Evolutionary conservation across 2,888 invertebrate genomes (phyloP).

Genomic region (Clepsis dumicolana): DNA sequence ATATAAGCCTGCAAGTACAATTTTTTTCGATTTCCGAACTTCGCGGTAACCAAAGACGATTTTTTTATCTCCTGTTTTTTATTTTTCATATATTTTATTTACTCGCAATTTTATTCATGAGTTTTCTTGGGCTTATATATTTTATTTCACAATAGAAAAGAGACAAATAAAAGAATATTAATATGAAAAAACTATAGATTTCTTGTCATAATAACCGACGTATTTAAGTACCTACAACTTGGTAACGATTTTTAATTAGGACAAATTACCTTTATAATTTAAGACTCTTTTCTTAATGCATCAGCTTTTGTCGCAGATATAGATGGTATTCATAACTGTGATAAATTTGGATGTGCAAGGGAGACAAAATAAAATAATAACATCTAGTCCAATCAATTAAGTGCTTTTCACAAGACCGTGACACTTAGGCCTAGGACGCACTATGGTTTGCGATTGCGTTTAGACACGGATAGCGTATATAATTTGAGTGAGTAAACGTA

Average conservation of each 20-base stretch:
- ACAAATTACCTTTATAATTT: not conserved
- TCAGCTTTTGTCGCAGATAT: not conserved
- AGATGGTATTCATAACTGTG: not conserved
- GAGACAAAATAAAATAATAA: not conserved
- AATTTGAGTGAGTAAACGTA: too few species aligned
- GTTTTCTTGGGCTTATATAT: constrained; percentile 55
- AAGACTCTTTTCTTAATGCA: not conserved
- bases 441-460: too few species aligned
- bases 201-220: not conserved
- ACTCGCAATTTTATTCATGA: constrained; percentile 51
- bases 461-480: too few species aligned
- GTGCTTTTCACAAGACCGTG: too few species aligned
- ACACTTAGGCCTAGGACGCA: too few species aligned
- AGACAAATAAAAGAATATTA: not conserved
- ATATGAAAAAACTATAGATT: not conserved
- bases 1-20: constrained; percentile 74
- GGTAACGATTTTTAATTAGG: constrained; percentile 1
- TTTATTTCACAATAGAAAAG: not conserved
- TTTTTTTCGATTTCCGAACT: constrained; percentile 57
- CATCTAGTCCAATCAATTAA: not conserved
- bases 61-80: constrained; percentile 47
- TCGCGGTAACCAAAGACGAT: constrained; percentile 75
- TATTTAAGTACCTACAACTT: not conserved
- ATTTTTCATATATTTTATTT: constrained; percentile 58
- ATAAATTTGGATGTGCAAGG: not conserved